Evolutionary conservation across 2,113 vertebrate species (phyloP).

Genomic region (Bambusicola thoracicus): DNA sequence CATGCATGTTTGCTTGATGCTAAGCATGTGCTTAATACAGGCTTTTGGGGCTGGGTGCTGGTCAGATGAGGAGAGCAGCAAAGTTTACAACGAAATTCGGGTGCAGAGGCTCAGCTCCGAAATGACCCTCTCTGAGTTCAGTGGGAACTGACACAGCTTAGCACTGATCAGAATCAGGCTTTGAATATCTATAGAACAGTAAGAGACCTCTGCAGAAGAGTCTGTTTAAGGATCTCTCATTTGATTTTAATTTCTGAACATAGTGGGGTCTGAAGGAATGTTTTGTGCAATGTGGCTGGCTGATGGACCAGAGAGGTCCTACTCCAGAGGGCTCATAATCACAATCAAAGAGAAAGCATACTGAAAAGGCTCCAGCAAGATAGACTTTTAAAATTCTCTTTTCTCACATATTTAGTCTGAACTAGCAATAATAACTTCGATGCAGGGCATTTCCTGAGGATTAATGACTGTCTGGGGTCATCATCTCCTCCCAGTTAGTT

Average conservation of each 20-base stretch:
- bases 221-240: not conserved
- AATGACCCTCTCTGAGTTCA: not conserved
- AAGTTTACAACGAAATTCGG: not conserved
- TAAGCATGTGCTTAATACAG: not conserved
- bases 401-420: slow-evolving; percentile 68
- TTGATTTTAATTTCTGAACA: not conserved
- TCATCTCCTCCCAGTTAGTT: slow-evolving; percentile 79
- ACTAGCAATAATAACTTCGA: slow-evolving; percentile 76
- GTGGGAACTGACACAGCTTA: not conserved
- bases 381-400: not conserved
- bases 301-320: not conserved
- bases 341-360: slow-evolving; percentile 20
- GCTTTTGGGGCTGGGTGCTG: accelerated
- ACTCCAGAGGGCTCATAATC: not conserved
- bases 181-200: not conserved
- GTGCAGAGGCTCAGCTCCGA: not conserved
- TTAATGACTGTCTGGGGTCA: slow-evolving; percentile 82
- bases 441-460: slow-evolving; percentile 81
- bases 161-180: not conserved
- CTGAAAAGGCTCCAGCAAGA: slow-evolving; percentile 18
- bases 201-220: not conserved
- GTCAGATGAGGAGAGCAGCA: not conserved
- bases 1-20: not conserved
- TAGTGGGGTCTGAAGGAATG: not conserved
- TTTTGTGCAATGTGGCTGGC: not conserved